Conservation (phyloP, 2,797 vertebrate species). For the Tachyglossus aculeatus region DNA sequence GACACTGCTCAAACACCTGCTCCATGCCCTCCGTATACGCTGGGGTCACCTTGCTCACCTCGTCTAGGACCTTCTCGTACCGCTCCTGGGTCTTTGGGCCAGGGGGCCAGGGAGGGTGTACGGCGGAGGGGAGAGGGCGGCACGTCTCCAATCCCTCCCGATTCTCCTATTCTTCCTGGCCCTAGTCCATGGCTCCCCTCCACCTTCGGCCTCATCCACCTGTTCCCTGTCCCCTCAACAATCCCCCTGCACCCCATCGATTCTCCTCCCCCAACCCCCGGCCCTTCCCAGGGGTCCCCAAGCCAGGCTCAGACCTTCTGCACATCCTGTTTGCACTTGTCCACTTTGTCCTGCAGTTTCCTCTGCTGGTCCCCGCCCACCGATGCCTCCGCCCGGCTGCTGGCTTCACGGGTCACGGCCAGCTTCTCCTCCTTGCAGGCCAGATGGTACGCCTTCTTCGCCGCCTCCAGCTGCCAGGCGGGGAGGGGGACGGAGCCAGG, state of each 20-base stretch:
- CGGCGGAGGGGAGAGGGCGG: neutral
- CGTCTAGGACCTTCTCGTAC: slow-evolving; percentile 92
- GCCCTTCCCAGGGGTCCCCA: too few relatives aligned
- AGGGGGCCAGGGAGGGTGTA: neutral
- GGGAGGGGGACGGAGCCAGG: neutral
- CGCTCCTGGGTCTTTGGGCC: slow-evolving; percentile 88
- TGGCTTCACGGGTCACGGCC: slow-evolving; percentile 87
- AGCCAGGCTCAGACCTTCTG: slow-evolving; percentile 85
- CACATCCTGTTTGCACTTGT: slow-evolving; percentile 94
- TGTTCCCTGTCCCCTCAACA: neutral
- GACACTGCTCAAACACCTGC: slow-evolving; percentile 91
- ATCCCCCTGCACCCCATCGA: too few relatives aligned
- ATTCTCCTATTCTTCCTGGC: too few relatives aligned
- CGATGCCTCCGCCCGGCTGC: slow-evolving; percentile 85
- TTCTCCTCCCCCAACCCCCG: neutral
- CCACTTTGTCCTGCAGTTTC: slow-evolving; percentile 94
- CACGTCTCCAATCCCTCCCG: too few relatives aligned
- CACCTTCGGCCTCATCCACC: too few relatives aligned
- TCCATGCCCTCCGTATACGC: slow-evolving; percentile 97
- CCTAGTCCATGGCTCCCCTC: neutral
- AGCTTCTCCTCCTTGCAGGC: slow-evolving; percentile 97
- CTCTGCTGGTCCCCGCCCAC: slow-evolving; percentile 90
- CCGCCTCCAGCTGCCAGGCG: slow-evolving; percentile 83
- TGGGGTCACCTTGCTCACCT: slow-evolving; percentile 88
- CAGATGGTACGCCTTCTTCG: slow-evolving; percentile 94